Evolutionary conservation across 2,888 invertebrate genomes (phyloP).

Genomic region (Camptogramma bilineatum): DNA sequence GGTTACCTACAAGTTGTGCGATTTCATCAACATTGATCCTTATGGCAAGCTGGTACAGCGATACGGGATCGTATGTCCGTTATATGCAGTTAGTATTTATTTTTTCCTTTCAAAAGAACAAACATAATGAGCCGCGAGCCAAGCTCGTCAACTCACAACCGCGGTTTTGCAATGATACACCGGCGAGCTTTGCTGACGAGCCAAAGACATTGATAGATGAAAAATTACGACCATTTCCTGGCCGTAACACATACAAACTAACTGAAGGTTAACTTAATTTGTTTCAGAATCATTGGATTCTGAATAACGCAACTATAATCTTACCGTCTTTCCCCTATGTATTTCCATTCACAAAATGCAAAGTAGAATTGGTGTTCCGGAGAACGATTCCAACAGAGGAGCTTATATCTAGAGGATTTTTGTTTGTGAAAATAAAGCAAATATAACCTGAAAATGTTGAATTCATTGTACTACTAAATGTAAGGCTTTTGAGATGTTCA

Average conservation of each 20-base stretch:
- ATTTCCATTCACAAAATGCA: conserved; percentile 32
- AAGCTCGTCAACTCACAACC: no score
- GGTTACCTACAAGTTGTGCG: background rate
- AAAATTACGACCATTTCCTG: no score
- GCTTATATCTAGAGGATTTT: conserved; percentile 15
- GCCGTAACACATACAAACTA: no score
- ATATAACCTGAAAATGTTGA: background rate
- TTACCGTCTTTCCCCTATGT: conserved; percentile 30
- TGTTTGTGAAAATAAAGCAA: conserved; percentile 20
- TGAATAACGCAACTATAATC: conserved; percentile 34
- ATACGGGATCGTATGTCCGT: background rate
- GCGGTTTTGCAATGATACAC: no score
- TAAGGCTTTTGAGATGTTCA: background rate
- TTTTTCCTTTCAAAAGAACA: no score
- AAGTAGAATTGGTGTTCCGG: conserved; percentile 23
- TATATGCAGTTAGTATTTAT: background rate
- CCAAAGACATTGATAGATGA: no score
- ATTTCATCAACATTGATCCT: background rate
- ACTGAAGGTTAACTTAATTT: no score
- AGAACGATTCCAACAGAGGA: conserved; percentile 19
- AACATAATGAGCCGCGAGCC: no score
- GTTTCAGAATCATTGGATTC: conserved; percentile 38
- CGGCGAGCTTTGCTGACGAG: no score
- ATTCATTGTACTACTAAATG: background rate
- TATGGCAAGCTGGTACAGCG: background rate